Base-by-base conservation (phyloP, 2,797 vertebrate species). In the Siniperca scherzeri region DNA sequence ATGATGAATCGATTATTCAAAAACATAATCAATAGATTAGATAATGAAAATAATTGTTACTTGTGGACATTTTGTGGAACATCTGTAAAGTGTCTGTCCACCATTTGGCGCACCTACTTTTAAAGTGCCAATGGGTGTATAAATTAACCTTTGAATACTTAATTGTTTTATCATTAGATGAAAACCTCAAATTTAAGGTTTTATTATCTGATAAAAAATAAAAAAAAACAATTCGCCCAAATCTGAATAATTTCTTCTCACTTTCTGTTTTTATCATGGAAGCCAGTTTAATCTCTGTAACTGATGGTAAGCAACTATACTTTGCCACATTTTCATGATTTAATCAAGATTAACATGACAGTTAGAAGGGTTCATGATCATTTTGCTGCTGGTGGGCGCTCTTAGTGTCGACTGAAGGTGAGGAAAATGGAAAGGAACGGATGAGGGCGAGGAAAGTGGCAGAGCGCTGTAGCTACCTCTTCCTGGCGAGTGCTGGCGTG, bases 401-500 rank as follows among this genome's bases (percentile, higher is more conserved):
- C 17, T 9, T 13, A 27, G 5, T 44, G 61, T 22, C 1, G 3
- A 7, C 5, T 69, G 40, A 61, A 30, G 50, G 70, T 64, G 38
- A 76, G 16, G 36, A 10, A 40, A 38, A 78, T 44, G 64, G 19
- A 44, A 33, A 77, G 48, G 59, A 64, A 72, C 52, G 50, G n/a
- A 36, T n/a, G 82, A 59, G 5, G 36, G 65, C 36, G 46, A 78
- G 25, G 71, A 89, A 77, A 78, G 89, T 67, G 38, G 83, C 89
- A 86, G 83, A 91, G 93, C 83, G 93, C 93, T 91, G 96, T 98
- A 98, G 97, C 97, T 99, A 99, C 98, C 98, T 99, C 98, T 99
- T 99, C 95, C 98, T 97, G 96, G 97, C 93, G 96, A 99, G 97
- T 88, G 97, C 98, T 94, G 98, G 98, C 36, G 98, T 99, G 86